phyloP scores from a whole-genome alignment of 2,113 vertebrate genomes.

The cat (Felis catus) region F.catus_Fca126_mat1.0 CM031427.1:41280501-41281000 shows the following conservation, averaged over 20 bases:
- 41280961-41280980: neutral
- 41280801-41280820: neutral
- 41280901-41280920: neutral
- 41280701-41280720: neutral
- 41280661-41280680: neutral
- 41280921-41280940: neutral
- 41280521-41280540: conserved; percentile 72
- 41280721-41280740: neutral
- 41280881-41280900: neutral
- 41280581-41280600: neutral
- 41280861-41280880: neutral
- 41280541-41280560: conserved; percentile 30
- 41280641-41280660: neutral
- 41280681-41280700: neutral
- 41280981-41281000: neutral
- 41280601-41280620: neutral
- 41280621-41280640: conserved; percentile 7
- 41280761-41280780: neutral
- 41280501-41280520: conserved; percentile 88
- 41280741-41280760: neutral
- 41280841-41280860: neutral
- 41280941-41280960: neutral
- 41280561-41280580: neutral
- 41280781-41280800: accelerated
- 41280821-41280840: neutral